Evolutionary conservation across 1,140 invertebrate genomes (phyloP).

Genomic region (Ooceraea biroi): DNA sequence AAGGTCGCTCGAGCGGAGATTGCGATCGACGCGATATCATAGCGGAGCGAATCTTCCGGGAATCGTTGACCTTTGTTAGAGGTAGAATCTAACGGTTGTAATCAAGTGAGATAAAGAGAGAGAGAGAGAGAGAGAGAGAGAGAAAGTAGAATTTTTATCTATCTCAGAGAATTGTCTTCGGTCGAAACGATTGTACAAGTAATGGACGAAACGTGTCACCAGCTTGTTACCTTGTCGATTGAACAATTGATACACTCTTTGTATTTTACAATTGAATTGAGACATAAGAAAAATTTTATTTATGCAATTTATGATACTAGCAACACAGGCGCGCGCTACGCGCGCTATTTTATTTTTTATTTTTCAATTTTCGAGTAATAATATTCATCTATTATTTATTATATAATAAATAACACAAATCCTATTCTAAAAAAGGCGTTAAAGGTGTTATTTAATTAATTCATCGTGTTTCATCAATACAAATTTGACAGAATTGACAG

Average conservation of each 20-base stretch:
- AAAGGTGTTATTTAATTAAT: no score
- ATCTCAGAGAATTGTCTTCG: slow-evolving; percentile 26
- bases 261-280: background rate
- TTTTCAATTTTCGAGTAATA: no score
- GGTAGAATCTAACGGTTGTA: slow-evolving; percentile 18
- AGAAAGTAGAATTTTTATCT: slow-evolving; percentile 35
- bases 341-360: no score
- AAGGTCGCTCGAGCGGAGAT: slow-evolving; percentile 40
- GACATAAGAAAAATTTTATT: background rate
- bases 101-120: background rate
- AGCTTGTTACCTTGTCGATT: slow-evolving; percentile 8
- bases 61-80: slow-evolving; percentile 58
- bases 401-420: no score
- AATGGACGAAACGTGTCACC: background rate
- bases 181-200: slow-evolving; percentile 24
- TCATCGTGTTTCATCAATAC: no score
- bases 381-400: no score
- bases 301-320: background rate
- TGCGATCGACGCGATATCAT: slow-evolving; percentile 57
- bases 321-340: no score
- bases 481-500: no score
- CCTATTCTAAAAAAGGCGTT: no score
- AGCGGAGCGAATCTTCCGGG: slow-evolving; percentile 37
- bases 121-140: background rate
- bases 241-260: background rate